Evolutionary conservation across 1,140 invertebrate species (phyloP).

Genomic region (Scylla paramamosain): DNA sequence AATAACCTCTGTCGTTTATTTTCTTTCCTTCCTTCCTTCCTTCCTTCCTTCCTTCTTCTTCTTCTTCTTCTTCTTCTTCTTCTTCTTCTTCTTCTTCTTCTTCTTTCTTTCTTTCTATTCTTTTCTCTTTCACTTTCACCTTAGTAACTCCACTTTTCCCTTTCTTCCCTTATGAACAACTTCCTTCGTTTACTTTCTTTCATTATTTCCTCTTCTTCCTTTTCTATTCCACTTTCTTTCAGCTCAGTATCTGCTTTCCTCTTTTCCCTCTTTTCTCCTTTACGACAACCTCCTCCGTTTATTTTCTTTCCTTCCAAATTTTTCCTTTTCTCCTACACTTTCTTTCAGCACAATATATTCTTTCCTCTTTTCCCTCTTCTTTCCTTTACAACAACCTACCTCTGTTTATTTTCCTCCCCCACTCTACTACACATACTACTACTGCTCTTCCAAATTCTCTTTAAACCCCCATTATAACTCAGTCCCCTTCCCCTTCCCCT

Average conservation of each 20-base stretch:
- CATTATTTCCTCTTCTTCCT: no score
- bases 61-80: neutral
- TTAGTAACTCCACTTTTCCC: neutral
- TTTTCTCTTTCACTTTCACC: no score
- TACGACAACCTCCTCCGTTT: no score
- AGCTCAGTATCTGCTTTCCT: no score
- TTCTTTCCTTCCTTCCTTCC: neutral
- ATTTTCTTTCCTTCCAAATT: neutral
- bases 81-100: neutral
- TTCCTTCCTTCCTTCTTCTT: neutral
- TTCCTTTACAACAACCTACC: neutral
- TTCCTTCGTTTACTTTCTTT: no score
- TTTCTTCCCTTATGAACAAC: no score
- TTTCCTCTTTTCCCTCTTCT: neutral
- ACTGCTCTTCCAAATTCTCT: neutral
- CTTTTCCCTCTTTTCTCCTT: no score
- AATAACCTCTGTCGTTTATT: neutral
- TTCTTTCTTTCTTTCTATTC: neutral
- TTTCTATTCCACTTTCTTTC: no score
- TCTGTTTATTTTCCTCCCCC: neutral
- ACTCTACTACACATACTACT: neutral
- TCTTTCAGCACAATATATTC: neutral
- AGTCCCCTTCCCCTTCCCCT: neutral
- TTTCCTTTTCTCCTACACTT: neutral
- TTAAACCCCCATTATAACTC: neutral